Base-by-base conservation (phyloP, 1,140 invertebrate species). In the Geopemphigus sp. region DNA sequence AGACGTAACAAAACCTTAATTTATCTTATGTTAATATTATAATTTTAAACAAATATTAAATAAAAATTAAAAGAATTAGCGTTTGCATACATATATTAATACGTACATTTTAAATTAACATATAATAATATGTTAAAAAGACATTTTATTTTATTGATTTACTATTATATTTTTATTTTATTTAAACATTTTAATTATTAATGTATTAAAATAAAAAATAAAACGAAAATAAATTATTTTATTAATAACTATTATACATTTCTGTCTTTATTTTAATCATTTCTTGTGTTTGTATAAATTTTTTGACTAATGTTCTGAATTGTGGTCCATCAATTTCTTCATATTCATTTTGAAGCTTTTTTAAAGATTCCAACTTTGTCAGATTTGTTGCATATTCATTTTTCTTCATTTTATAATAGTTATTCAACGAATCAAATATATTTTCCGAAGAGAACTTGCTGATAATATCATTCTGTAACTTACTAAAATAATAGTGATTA, bases 191-290 rank as follows among this genome's bases (percentile, higher is more conserved):
- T n/a, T n/a, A n/a, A n/a, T n/a, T n/a, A n/a, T n/a, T n/a, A n/a
- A n/a, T n/a, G n/a, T n/a, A n/a, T n/a, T n/a, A n/a, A n/a, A n/a
- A n/a, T n/a, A n/a, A n/a, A n/a, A n/a, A n/a, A n/a, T n/a, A n/a
- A n/a, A n/a, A n/a, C n/a, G n/a, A n/a, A n/a, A n/a, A n/a, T n/a
- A n/a, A n/a, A 39, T 39, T 39, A 8, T n/a, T 32, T 54, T 22
- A n/a, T 56, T 22, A 73, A 56, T 32, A 76, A 59, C 15, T 50
- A 50, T 78, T 61, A 0, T 50, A 47, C 74, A 78, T 63, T 26
- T 78, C 74, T 19, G 57, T 78, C 61, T 78, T 78, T 12, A 63
- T 63, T 78, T 78, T 78, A 61, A 78, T 78, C 1, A 78, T 78
- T 78, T 61, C 57, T 19, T 26, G 56, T 1, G 57, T 29, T 78